Evolutionary conservation across 2,888 invertebrate genomes (phyloP), one percentile per base, ranked within the genome.

Genomic region (Athetis lepigone): DNA sequence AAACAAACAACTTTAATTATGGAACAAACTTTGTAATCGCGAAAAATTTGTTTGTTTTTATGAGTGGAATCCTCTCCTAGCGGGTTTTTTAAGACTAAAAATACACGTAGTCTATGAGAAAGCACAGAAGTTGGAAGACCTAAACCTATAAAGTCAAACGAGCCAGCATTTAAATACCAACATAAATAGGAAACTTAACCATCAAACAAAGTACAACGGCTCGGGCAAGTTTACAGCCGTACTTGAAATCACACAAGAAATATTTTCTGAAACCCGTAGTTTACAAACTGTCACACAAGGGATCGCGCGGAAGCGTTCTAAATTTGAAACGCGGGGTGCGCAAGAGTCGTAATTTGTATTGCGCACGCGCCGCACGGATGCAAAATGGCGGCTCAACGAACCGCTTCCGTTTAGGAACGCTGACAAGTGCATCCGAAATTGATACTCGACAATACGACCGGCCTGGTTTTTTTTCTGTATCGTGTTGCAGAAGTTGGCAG

Each of bases 351-450:
- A 87, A 86, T 85, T n/a, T 81, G 84, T 76, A 62, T 62, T 76
- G 85, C 87, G 87, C 87, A 88, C 89, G 88, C 85, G 87, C 70
- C 75, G 82, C 79, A 81, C 86, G 86, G 87, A 88, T 87, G 85
- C 86, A 86, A 90, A 85, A 88, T 86, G 90, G 87, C 87, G 79
- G 80, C 86, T 77, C 85, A 90, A 89, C 89, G 85, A 87, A 85
- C 84, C 85, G 79, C 89, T 89, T 91, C 92, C 92, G 89, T 79
- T 77, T 66, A 52, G 66, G 87, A 88, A 86, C 74, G 52, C 89
- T 77, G 83, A 87, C 90, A 89, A 91, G 90, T 92, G 92, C 90
- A 85, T 83, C 79, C 81, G 86, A 87, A 80, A 86, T 73, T 80
- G 86, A 87, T 83, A 84, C 81, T 67, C 55, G 64, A 71, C 68